Base-by-base conservation (phyloP, 2,797 vertebrate genomes). In the Gila robusta region DNA sequence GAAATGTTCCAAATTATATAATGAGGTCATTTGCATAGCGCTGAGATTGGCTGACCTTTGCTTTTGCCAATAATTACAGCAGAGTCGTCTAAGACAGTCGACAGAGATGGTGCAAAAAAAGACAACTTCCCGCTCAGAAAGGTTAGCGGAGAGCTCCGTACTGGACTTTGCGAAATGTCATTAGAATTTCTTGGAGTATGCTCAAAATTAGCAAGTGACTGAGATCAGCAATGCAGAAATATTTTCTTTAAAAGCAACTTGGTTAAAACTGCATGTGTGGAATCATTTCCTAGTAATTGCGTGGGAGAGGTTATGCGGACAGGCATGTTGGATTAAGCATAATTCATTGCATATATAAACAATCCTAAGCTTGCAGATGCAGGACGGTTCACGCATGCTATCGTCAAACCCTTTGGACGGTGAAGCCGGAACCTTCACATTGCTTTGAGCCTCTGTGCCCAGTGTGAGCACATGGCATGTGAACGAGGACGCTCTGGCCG, bases 61-160 rank as follows among this genome's bases (percentile, higher is more conserved):
- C 94, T 95, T 95, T 95, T 96, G 96, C 94, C 95, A 95, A 95
- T 97, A 97, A 98, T 97, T 97, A 97, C 94, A 94, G 94, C 94
- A 93, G 94, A 94, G 92, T 92, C 91, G 88, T 91, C 93, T 91
- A 94, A 94, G 87, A 90, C 89, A 94, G 90, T 93, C 95, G 92
- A 96, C 92, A 72, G 88, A 87, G 71, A 92, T 89, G 90, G 79
- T 90, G 92, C 92, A 92, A 91, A 90, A 93, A 94, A 93, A 91
- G 89, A 90, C 91, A 91, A 91, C 90, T 92, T 94, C 91, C 90
- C 87, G 92, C 91, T 89, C 90, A 89, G 91, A 87, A 96, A 96
- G 95, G 94, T 96, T 93, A 94, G 92, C 91, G 91, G 90, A 91
- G 89, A 87, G 90, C 93, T 96, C 92, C 93, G 94, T 94, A 95